phyloP scores from a whole-genome alignment of 2,113 vertebrate species.

The Todiramphus chloris region DNA sequence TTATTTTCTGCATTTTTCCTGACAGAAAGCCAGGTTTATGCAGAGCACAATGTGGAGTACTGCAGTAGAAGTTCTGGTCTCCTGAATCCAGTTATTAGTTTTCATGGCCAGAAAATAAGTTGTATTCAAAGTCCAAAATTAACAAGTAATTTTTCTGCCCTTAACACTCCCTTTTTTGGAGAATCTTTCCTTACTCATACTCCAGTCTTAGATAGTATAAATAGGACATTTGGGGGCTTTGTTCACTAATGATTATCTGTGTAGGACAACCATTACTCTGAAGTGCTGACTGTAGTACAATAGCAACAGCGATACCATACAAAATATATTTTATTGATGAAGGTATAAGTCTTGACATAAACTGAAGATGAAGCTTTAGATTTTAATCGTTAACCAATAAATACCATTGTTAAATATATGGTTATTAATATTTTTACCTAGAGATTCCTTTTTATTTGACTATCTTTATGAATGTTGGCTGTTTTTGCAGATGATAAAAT shows the following conservation, averaged over 20 bases:
- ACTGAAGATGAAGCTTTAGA: neutral
- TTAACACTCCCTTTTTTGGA: neutral
- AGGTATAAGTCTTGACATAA: neutral
- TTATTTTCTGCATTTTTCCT: neutral
- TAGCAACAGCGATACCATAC: neutral
- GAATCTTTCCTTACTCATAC: neutral
- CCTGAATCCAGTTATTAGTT: neutral
- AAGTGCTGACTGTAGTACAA: neutral
- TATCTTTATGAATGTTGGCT: neutral
- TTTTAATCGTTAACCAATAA: neutral
- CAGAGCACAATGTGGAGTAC: neutral
- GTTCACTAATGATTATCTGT: neutral
- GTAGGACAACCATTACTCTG: neutral
- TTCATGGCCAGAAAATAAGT: neutral
- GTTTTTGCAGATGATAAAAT: neutral
- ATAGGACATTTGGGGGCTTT: accelerated
- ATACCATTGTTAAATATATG: neutral
- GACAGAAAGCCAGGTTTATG: neutral
- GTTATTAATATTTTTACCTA: neutral
- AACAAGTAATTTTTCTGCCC: neutral
- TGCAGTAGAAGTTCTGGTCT: neutral
- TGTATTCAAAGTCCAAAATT: neutral
- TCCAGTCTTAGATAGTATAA: neutral
- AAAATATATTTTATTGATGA: neutral
- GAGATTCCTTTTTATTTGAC: neutral